A percentile compares a stretch with the other conserved stretches of the same genome.
phyloP scores from a whole-genome alignment of 2,113 vertebrate genomes.

The Paramormyrops kingsleyae region DNA sequence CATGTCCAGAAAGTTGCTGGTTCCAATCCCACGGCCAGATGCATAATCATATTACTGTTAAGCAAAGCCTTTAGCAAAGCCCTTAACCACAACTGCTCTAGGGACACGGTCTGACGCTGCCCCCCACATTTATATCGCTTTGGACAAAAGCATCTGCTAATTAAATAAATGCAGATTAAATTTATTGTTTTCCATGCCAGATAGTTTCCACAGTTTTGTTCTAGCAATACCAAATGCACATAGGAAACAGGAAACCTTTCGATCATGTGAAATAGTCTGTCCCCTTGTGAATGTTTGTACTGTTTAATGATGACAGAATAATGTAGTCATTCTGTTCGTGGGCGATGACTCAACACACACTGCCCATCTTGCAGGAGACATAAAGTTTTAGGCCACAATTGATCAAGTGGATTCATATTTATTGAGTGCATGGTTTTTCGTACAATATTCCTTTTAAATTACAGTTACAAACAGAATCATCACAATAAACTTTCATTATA shows the following conservation, averaged over 20 bases:
- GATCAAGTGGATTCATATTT: constrained; percentile 47
- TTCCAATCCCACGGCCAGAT: neutral
- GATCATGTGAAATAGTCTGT: neutral
- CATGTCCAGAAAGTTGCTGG: neutral
- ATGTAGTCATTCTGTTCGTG: neutral
- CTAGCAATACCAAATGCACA: neutral
- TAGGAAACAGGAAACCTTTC: neutral
- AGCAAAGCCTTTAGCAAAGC: neutral
- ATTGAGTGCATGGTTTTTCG: constrained; percentile 30
- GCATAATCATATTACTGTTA: neutral
- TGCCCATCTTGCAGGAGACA: neutral
- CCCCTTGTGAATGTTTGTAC: neutral
- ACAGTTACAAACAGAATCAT: constrained; percentile 27
- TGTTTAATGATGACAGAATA: neutral
- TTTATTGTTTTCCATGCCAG: neutral
- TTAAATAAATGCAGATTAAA: neutral
- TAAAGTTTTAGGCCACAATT: neutral
- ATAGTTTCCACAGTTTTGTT: neutral
- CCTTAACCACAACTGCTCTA: neutral
- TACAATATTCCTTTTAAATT: constrained; percentile 27
- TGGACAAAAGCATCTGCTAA: neutral
- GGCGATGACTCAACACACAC: neutral
- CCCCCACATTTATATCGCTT: neutral
- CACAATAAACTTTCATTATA: constrained; percentile 37
- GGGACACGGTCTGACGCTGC: neutral